Evolutionary conservation across 2,888 invertebrate species (phyloP).

Genomic region (Plagodis dolabraria): DNA sequence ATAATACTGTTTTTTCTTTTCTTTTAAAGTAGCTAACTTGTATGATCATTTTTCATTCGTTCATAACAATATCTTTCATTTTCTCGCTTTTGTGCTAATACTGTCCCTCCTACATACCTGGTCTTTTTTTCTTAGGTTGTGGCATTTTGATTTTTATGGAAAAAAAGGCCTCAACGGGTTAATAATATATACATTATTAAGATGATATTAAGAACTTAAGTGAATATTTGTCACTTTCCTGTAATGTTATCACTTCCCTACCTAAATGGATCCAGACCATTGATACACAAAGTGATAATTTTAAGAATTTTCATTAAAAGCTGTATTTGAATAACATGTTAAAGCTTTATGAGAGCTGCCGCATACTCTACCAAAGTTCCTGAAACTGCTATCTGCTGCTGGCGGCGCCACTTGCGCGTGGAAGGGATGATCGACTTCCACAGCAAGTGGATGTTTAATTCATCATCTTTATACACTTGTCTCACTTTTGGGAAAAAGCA

Average conservation of each 20-base stretch:
- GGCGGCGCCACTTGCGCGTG: too few species aligned
- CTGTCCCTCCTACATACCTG: neutral
- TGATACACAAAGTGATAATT: neutral
- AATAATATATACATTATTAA: neutral
- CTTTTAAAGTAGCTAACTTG: neutral
- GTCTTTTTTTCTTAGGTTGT: constrained; percentile 7
- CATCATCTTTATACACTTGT: too few species aligned
- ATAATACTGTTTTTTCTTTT: neutral
- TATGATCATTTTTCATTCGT: constrained; percentile 13
- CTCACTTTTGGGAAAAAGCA: too few species aligned
- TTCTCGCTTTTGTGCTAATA: constrained; percentile 16
- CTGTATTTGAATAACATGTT: constrained; percentile 25
- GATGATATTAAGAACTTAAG: too few species aligned
- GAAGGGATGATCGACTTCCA: too few species aligned
- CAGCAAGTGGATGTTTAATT: too few species aligned
- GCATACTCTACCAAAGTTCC: too few species aligned
- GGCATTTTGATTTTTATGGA: constrained; percentile 22
- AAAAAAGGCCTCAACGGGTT: neutral
- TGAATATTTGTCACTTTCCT: too few species aligned
- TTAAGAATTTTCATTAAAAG: neutral
- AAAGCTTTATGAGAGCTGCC: constrained; percentile 22
- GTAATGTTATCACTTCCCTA: too few species aligned
- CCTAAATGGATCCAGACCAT: neutral
- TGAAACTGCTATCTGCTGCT: too few species aligned
- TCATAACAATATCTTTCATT: constrained; percentile 25